phyloP scores from a whole-genome alignment of 64 coral and sea anemone species.

The Hydrozoanthus tunicans region DNA sequence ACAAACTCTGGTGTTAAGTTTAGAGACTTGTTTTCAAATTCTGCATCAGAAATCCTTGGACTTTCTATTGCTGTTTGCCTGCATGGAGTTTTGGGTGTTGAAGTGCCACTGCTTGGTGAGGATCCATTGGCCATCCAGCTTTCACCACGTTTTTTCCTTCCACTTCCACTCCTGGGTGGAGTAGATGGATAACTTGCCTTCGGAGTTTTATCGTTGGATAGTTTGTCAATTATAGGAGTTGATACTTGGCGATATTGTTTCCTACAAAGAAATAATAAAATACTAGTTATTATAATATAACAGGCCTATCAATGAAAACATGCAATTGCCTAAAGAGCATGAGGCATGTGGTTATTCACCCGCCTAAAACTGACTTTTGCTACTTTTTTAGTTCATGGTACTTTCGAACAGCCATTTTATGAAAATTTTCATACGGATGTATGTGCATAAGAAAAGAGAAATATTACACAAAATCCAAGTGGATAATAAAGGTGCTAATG shows the following conservation, averaged over 20 bases:
- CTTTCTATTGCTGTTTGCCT: slow-evolving; percentile 9
- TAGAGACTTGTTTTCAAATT: slow-evolving; percentile 45
- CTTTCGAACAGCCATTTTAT: no score
- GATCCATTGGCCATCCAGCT: slow-evolving; percentile 25
- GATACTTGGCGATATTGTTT: slow-evolving; percentile 42
- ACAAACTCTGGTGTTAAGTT: slow-evolving; percentile 72
- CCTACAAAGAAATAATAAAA: not conserved
- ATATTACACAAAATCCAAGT: no score
- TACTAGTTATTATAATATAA: not conserved
- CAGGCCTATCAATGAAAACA: no score
- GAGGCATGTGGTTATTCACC: no score
- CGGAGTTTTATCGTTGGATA: not conserved
- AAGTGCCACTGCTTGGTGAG: slow-evolving; percentile 59
- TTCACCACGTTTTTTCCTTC: slow-evolving; percentile 3
- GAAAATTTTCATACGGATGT: no score
- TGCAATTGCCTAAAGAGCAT: no score
- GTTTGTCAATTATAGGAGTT: slow-evolving; percentile 26
- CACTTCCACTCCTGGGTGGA: slow-evolving; percentile 21
- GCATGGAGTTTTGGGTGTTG: slow-evolving; percentile 49
- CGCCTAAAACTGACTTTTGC: no score
- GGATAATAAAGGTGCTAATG: no score
- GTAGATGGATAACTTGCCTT: slow-evolving; percentile 30
- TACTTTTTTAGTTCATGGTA: no score
- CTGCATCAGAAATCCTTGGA: slow-evolving; percentile 62
- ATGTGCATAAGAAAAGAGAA: no score